Conservation (phyloP, 2,113 vertebrate genomes). For the Mesocricetus auratus region DNA sequence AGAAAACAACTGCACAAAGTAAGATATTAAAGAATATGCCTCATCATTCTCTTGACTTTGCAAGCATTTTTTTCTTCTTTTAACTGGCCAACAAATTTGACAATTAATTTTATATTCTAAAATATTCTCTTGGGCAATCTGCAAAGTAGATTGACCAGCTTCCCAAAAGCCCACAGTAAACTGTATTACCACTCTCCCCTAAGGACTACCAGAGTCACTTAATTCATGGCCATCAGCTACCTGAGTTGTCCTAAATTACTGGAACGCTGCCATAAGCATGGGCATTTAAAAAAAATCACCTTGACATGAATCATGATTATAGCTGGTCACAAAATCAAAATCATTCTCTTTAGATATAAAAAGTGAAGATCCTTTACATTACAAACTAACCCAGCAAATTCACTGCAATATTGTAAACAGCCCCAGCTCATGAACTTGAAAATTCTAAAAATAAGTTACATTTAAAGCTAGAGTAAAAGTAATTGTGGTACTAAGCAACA, state of each 20-base stretch:
- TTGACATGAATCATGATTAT: neutral
- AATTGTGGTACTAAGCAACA: neutral
- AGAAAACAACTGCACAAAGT: neutral
- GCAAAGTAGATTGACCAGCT: constrained; percentile 62
- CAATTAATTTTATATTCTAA: constrained; percentile 53
- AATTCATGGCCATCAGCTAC: neutral
- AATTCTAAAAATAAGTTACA: neutral
- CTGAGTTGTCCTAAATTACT: neutral
- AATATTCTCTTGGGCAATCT: constrained; percentile 36
- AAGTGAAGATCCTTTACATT: neutral
- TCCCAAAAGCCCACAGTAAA: constrained; percentile 57
- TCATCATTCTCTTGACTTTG: neutral
- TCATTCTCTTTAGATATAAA: constrained; percentile 16
- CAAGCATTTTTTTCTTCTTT: neutral
- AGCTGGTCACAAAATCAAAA: neutral
- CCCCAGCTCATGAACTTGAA: constrained; percentile 4
- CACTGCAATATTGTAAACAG: neutral
- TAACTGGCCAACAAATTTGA: constrained; percentile 4
- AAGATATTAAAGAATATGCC: neutral
- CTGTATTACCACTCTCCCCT: constrained; percentile 31
- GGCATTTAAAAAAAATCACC: constrained; percentile 4
- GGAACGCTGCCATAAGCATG: neutral
- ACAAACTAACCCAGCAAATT: constrained; percentile 47
- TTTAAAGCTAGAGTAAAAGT: constrained; percentile 13
- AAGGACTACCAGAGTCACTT: constrained; percentile 38